These are phyloP conservation scores for Myoxocephalus aenaeus DNA, from an alignment of 2,797 vertebrate genomes.

Conservation along the genomic window DNA sequence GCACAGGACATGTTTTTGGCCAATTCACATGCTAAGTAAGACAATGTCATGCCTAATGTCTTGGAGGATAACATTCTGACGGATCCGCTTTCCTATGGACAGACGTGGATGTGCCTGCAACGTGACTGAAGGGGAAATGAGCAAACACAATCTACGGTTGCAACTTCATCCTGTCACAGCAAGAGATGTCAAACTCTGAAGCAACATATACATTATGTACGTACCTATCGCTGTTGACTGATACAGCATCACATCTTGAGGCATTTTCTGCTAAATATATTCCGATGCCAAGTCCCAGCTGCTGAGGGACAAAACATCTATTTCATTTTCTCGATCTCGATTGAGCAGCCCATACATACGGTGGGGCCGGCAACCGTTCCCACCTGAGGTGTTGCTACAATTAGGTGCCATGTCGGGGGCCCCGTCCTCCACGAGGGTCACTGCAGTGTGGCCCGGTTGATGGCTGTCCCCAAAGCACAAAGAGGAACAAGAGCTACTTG, in stretches of 20 bases:
- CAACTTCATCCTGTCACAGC: neutral
- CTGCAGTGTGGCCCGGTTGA: neutral
- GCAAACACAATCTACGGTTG: neutral
- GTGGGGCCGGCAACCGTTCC: constrained; percentile 18
- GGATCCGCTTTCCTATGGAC: neutral
- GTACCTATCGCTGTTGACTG: neutral
- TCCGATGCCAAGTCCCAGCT: constrained; percentile 1
- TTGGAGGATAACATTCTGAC: neutral
- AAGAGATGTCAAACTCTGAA: neutral
- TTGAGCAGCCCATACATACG: neutral
- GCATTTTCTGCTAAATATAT: neutral
- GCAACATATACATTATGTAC: neutral
- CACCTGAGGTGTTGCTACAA: constrained; percentile 19
- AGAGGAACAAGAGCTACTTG: neutral
- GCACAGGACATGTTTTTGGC: neutral
- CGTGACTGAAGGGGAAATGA: neutral
- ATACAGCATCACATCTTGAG: neutral
- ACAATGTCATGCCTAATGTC: no score
- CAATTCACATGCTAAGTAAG: no score
- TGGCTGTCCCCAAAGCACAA: constrained; percentile 13
- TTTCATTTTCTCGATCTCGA: neutral
- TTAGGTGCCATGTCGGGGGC: constrained; percentile 14
- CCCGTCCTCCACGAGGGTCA: constrained; percentile 1
- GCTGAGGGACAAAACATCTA: constrained; percentile 17
- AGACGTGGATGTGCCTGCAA: neutral